Evolutionary conservation across 1,140 invertebrate species (phyloP), one percentile per base, ranked within the genome.

Genomic region (Temnothorax nylanderi): DNA sequence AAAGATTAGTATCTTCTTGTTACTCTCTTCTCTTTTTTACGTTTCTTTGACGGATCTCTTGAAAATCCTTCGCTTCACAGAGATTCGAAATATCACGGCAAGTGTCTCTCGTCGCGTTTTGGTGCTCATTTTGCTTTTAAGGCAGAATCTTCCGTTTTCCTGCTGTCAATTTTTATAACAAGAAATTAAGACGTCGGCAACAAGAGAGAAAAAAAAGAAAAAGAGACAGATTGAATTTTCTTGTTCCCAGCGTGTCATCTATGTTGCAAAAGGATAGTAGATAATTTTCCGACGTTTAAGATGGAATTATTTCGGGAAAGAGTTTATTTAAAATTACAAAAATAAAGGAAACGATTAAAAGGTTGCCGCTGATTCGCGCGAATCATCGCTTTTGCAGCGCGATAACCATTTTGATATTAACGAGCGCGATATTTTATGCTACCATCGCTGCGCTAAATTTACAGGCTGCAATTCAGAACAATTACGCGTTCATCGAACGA

Each of bases 251-350:
- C 16, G n/a, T 56, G 6, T 37, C 26, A 26, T 26, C 26, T 26
- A n/a, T 54, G 44, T 67, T 41, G 49, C 11, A 49, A 18, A 26
- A 49, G 44, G 54, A 41, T n/a, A 81, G 49, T 81, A 81, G 41
- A 26, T 26, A 26, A 26, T 26, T 26, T 26, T 26, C 26, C 26
- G 26, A 81, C 32, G 6, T 21, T 71, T 69, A 47, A 11, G n/a
- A 0, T 32, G 37, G 21, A 86, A 86, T 86, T 85, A 85, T 76
- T 16, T 21, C 11, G n/a, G 10, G 32, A 69, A 69, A 69, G 32
- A 34, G 18, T 58, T 37, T 21, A 34, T 11, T 18, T 60, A 34
- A 60, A 72, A 67, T 78, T 78, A 56, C 41, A 86, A 86, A 56
- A 26, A 26, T 26, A 26, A 1, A 77, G 49, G 21, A 26, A 58